phyloP scores from a whole-genome alignment of 2,888 invertebrate species.

The Eueremaeus valkanovi region DNA sequence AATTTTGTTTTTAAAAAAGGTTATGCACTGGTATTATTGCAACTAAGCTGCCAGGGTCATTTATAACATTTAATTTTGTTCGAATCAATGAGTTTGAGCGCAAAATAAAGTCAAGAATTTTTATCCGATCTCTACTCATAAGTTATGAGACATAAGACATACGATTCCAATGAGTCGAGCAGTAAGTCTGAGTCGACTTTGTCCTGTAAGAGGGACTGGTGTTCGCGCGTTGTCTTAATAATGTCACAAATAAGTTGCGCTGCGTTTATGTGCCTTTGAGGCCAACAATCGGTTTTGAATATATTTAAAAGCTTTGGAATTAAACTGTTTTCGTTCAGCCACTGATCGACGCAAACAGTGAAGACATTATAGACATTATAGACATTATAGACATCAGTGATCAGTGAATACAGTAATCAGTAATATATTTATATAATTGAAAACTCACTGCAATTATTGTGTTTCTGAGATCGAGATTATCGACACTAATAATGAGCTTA shows the following conservation, averaged over 20 bases:
- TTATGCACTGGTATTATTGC: no score
- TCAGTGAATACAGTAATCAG: no score
- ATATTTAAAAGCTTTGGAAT: conserved; percentile 70
- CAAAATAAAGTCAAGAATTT: no score
- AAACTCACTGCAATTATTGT: conserved; percentile 65
- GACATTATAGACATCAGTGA: no score
- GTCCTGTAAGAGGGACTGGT: conserved; percentile 54
- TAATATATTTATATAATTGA: no score
- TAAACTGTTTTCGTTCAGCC: conserved; percentile 81
- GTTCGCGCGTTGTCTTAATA: conserved; percentile 50
- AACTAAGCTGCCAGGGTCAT: no score
- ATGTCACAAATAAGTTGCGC: conserved; percentile 84
- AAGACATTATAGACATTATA: no score
- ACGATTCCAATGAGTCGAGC: conserved; percentile 69
- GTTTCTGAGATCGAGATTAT: conserved; percentile 66
- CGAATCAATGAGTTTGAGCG: no score
- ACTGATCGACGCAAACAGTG: conserved; percentile 59
- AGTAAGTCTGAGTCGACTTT: conserved; percentile 67
- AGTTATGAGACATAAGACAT: conserved; percentile 52
- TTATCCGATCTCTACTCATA: no score
- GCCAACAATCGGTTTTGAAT: conserved; percentile 63
- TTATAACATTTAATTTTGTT: no score
- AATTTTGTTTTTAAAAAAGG: no score
- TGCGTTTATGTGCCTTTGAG: conserved; percentile 77
- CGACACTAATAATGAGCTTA: conserved; percentile 77